Evolutionary conservation across 2,888 invertebrate species (phyloP).

Genomic region (Schizotus pectinicornis): DNA sequence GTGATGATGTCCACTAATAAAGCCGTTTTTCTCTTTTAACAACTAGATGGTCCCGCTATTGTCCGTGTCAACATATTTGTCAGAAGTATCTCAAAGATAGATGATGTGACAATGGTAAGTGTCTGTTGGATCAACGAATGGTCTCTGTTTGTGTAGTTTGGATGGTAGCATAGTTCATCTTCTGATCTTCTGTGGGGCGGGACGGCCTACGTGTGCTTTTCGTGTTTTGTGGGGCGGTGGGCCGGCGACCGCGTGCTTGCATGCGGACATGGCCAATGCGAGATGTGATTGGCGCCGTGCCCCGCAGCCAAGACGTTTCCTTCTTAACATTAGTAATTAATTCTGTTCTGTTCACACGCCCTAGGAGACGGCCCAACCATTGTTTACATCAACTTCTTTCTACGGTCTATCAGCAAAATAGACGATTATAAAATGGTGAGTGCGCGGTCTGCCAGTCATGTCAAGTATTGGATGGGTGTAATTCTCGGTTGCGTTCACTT

Average conservation of each 20-base stretch:
- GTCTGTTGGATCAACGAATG: slow-evolving; percentile 53
- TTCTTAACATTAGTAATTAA: slow-evolving; percentile 45
- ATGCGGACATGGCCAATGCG: slow-evolving; percentile 54
- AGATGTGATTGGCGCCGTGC: slow-evolving; percentile 57
- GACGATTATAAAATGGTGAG: slow-evolving; percentile 99
- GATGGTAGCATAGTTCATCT: slow-evolving; percentile 49
- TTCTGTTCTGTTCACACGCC: slow-evolving; percentile 57
- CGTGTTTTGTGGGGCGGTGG: slow-evolving; percentile 42
- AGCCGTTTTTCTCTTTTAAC: slow-evolving; percentile 55
- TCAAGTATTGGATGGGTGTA: slow-evolving; percentile 55
- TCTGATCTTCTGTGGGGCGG: slow-evolving; percentile 42
- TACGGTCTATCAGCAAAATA: slow-evolving; percentile 98
- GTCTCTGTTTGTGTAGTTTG: slow-evolving; percentile 53
- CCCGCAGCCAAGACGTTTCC: slow-evolving; percentile 47
- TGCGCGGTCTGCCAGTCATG: slow-evolving; percentile 61
- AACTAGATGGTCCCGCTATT: slow-evolving; percentile 89
- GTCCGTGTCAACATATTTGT: slow-evolving; percentile 98
- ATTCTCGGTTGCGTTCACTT: slow-evolving; percentile 51
- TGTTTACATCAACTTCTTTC: slow-evolving; percentile 93
- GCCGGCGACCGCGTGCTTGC: slow-evolving; percentile 47
- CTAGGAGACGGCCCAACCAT: slow-evolving; percentile 84
- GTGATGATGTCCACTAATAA: slow-evolving; percentile 51
- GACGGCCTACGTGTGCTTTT: slow-evolving; percentile 51
- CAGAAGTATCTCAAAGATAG: slow-evolving; percentile 98
- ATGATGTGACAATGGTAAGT: slow-evolving; percentile 99